Evolutionary conservation across 2,797 vertebrate genomes (phyloP).

Genomic region (Paguma larvata): DNA sequence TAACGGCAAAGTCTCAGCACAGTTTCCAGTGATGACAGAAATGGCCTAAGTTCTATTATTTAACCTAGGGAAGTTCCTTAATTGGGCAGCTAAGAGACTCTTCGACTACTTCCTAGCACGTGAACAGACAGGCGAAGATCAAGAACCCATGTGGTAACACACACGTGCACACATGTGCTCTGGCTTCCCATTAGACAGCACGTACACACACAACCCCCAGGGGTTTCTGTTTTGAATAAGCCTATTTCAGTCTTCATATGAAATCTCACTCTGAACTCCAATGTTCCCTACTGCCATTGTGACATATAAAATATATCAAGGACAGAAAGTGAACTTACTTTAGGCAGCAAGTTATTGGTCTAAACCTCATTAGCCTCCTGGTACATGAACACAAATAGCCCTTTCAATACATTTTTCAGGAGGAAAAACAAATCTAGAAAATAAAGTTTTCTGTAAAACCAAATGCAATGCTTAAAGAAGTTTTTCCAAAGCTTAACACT

Average conservation of each 20-base stretch:
- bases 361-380: background rate
- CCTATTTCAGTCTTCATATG: background rate
- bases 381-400: background rate
- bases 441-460: background rate
- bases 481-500: background rate
- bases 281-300: background rate
- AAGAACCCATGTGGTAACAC: background rate
- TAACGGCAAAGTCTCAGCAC: background rate
- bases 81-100: background rate
- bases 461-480: background rate
- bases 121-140: background rate
- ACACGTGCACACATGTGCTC: accelerated
- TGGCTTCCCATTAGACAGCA: background rate
- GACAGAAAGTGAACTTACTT: background rate
- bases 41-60: background rate
- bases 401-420: background rate
- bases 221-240: background rate
- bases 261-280: background rate
- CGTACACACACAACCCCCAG: background rate
- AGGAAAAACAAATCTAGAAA: background rate
- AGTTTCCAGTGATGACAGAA: background rate
- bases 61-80: background rate
- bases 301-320: background rate
- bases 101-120: background rate
- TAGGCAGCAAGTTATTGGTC: background rate